Percentiles rank a stretch among this genome's conserved stretches.
Conservation (phyloP, 2,113 vertebrate genomes). For the Dromaius novaehollandiae region DNA sequence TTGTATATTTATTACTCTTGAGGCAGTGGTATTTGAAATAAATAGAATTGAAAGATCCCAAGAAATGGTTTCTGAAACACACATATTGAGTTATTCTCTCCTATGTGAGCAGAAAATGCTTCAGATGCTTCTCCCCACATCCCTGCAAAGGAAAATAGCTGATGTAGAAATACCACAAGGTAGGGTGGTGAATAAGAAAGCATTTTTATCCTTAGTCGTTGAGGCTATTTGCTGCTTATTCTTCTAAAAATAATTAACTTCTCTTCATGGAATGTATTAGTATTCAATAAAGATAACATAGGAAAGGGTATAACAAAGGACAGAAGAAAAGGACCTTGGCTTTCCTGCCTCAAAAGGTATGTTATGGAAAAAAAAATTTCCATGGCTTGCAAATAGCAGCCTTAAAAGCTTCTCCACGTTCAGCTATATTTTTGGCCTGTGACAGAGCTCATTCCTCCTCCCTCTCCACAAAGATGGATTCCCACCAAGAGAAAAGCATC, state of each 20-base stretch:
- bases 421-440: background rate
- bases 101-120: slow-evolving; percentile 57
- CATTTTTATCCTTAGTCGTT: background rate
- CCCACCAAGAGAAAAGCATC: background rate
- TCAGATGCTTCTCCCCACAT: background rate
- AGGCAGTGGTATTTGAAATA: slow-evolving; percentile 74
- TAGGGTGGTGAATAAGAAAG: background rate
- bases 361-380: background rate
- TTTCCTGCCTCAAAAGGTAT: background rate
- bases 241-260: slow-evolving; percentile 54
- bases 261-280: slow-evolving; percentile 20
- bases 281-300: slow-evolving; percentile 30
- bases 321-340: background rate
- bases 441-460: background rate
- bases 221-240: slow-evolving; percentile 6
- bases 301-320: slow-evolving; percentile 17
- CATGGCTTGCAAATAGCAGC: background rate
- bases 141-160: background rate
- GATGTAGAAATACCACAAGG: background rate
- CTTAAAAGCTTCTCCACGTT: background rate
- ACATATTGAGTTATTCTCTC: slow-evolving; percentile 60
- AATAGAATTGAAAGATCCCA: slow-evolving; percentile 71
- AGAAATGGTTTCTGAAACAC: slow-evolving; percentile 73
- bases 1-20: slow-evolving; percentile 73
- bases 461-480: background rate